Conservation (phyloP, 1,140 invertebrate genomes). For the Scylla paramamosain region DNA sequence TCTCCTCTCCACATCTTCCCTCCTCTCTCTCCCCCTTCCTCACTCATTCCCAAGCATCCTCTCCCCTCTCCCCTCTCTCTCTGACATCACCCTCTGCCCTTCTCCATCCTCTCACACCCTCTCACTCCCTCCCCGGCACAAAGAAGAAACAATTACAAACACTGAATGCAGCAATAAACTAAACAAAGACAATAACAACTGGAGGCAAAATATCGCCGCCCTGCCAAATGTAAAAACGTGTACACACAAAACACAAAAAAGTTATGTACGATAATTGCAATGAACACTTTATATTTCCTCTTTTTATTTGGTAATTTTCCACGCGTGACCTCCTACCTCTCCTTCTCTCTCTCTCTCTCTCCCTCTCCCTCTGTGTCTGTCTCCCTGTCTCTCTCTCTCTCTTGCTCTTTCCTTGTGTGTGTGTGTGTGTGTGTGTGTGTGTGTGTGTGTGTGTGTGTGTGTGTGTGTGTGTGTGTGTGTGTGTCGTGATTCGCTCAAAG, state of each 20-base stretch:
- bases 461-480: too few relatives aligned
- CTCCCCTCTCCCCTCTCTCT: not conserved
- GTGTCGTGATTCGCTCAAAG: too few relatives aligned
- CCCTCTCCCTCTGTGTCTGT: too few relatives aligned
- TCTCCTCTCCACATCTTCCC: not conserved
- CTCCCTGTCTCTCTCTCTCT: too few relatives aligned
- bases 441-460: too few relatives aligned
- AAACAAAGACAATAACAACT: not conserved
- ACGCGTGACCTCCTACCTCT: not conserved
- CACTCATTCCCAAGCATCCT: too few relatives aligned
- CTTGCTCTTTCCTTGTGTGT: too few relatives aligned
- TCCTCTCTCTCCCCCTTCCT: too few relatives aligned
- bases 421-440: too few relatives aligned
- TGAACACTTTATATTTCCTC: conserved; percentile 24
- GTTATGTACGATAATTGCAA: not conserved
- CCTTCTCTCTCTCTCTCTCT: too few relatives aligned
- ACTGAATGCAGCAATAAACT: conserved; percentile 10
- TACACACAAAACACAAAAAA: not conserved
- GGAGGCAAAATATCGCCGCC: not conserved
- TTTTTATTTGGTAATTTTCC: not conserved
- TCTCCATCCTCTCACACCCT: not conserved
- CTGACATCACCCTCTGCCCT: conserved; percentile 25
- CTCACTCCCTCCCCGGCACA: not conserved
- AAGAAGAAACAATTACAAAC: conserved; percentile 24
- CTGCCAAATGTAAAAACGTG: not conserved